These are phyloP conservation scores for Lutraria rhynchaena DNA, from an alignment of 1,140 invertebrate genomes.

Conservation along the genomic window DNA sequence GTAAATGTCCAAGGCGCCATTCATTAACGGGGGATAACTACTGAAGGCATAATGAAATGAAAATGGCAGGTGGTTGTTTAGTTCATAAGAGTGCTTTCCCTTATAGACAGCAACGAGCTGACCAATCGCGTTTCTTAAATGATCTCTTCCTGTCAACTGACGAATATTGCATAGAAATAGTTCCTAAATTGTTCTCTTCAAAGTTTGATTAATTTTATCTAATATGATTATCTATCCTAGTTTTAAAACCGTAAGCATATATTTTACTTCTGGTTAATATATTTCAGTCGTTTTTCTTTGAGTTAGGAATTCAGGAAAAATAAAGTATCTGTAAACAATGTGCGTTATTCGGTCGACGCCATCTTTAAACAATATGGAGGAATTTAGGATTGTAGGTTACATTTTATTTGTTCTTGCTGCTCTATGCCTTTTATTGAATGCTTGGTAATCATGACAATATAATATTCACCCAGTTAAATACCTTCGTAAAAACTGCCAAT, in stretches of 20 bases:
- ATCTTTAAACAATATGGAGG: slow-evolving; percentile 59
- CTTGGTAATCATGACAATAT: too few relatives aligned
- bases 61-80: slow-evolving; percentile 50
- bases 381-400: neutral
- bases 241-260: neutral
- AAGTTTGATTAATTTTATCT: neutral
- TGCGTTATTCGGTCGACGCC: slow-evolving; percentile 47
- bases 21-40: too few relatives aligned
- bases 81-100: slow-evolving; percentile 2
- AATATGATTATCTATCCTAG: neutral
- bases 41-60: too few relatives aligned
- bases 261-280: neutral
- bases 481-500: too few relatives aligned
- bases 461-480: too few relatives aligned
- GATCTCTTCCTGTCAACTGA: slow-evolving; percentile 52
- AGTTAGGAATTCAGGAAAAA: too few relatives aligned
- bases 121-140: slow-evolving; percentile 14
- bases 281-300: neutral
- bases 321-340: slow-evolving; percentile 17
- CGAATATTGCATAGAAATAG: slow-evolving; percentile 28
- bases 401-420: too few relatives aligned
- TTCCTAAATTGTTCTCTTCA: neutral
- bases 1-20: too few relatives aligned
- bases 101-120: slow-evolving; percentile 26
- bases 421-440: too few relatives aligned